phyloP scores from a whole-genome alignment of 2,888 invertebrate species.

The Arrhopalites spinosus region DNA sequence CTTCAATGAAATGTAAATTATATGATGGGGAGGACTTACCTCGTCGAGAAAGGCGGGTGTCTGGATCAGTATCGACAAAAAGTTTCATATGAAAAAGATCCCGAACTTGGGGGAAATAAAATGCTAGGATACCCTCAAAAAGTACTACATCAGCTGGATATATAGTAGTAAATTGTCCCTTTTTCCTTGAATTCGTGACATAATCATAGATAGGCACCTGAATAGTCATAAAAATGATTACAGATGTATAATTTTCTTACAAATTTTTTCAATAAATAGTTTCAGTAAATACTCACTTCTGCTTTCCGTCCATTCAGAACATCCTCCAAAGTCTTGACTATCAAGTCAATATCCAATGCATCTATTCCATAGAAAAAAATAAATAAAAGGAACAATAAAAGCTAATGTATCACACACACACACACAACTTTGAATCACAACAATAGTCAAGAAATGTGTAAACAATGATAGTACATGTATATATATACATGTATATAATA shows the following conservation, averaged over 20 bases:
- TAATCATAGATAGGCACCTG: conserved; percentile 84
- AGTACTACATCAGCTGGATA: conserved; percentile 96
- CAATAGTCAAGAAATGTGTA: background rate
- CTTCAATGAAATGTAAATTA: no score
- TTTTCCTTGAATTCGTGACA: conserved; percentile 80
- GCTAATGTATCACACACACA: background rate
- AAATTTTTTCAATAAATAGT: no score
- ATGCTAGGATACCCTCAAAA: conserved; percentile 96
- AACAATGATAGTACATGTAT: background rate
- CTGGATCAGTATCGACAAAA: conserved; percentile 98
- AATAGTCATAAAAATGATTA: background rate
- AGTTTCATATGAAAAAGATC: conserved; percentile 98
- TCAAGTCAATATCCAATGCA: conserved; percentile 89
- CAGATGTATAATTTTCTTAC: no score
- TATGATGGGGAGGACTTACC: no score
- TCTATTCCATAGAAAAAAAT: conserved; percentile 64
- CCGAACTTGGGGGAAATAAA: conserved; percentile 93
- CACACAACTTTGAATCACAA: background rate
- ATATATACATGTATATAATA: background rate
- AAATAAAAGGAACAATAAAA: no score
- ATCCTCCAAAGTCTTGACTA: conserved; percentile 77
- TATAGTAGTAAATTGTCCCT: conserved; percentile 74
- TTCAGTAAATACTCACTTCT: conserved; percentile 69
- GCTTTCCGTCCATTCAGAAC: conserved; percentile 85
- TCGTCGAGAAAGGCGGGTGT: conserved; percentile 92